These are phyloP conservation scores for Trachemys scripta DNA, from an alignment of 2,113 vertebrate genomes.

Conservation along the genomic window DNA sequence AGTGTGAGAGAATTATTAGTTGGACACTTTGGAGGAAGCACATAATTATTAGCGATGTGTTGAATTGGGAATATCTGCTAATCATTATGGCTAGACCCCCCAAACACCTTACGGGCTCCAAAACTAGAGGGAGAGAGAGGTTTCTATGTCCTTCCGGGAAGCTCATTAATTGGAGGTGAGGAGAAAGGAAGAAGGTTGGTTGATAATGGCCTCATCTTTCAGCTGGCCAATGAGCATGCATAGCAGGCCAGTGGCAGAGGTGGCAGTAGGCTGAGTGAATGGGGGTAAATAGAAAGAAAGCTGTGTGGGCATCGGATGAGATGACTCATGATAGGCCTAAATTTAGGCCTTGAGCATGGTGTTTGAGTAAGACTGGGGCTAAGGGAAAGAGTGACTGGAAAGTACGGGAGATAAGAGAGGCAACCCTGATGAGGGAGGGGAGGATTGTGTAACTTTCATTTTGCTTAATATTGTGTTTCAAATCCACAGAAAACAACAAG, in stretches of 20 bases:
- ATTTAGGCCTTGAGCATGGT: not conserved
- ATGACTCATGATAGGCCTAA: not conserved
- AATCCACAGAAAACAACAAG: conserved; percentile 51
- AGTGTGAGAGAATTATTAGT: not conserved
- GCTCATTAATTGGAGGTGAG: not conserved
- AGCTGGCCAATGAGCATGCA: not conserved
- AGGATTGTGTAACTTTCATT: conserved; percentile 23
- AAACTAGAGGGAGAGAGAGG: not conserved
- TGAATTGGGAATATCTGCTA: not conserved
- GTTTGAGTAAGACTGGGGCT: not conserved
- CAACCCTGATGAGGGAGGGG: not conserved
- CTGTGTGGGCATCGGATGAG: not conserved
- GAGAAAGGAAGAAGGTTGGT: not conserved
- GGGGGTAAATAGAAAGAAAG: not conserved
- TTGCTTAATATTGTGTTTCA: conserved; percentile 29
- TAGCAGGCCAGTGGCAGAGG: not conserved
- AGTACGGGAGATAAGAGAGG: rapidly evolving
- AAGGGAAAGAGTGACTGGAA: not conserved
- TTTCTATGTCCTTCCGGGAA: not conserved
- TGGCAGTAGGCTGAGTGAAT: not conserved
- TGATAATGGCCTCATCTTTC: not conserved
- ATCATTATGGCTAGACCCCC: not conserved
- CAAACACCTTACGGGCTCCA: not conserved
- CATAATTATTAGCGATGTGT: rapidly evolving
- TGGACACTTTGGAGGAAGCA: not conserved